Percentiles rank a stretch among this genome's conserved stretches.
Evolutionary conservation across 1,140 invertebrate genomes (phyloP).

Genomic region (Adelges cooleyi): DNA sequence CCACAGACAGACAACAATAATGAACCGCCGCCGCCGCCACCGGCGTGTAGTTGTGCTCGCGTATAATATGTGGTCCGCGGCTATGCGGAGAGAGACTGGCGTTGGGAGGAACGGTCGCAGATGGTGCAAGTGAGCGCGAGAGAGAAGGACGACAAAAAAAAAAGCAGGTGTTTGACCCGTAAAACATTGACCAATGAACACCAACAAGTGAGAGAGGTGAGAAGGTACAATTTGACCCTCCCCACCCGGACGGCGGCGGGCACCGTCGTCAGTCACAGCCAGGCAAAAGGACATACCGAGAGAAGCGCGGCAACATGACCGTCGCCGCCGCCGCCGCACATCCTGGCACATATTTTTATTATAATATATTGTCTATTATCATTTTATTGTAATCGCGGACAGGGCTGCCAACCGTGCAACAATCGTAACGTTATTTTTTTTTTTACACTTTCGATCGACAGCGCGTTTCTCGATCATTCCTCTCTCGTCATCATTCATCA

Average conservation of each 20-base stretch:
- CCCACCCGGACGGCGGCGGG: not conserved
- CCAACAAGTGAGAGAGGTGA: conserved; percentile 29
- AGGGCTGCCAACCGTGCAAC: no score
- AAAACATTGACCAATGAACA: conserved; percentile 29
- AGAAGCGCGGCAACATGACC: not conserved
- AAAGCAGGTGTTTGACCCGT: conserved; percentile 29
- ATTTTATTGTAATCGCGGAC: no score
- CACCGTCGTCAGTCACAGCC: no score
- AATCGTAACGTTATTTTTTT: no score
- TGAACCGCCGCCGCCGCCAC: not conserved
- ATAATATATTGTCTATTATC: no score
- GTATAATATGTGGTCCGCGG: conserved; percentile 18
- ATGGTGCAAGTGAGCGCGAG: not conserved
- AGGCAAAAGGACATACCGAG: no score
- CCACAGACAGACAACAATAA: not conserved
- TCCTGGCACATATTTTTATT: no score
- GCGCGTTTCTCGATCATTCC: no score
- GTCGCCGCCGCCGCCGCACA: not conserved
- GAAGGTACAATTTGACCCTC: conserved; percentile 27
- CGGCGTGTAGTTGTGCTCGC: not conserved
- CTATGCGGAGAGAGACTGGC: not conserved
- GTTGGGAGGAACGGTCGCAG: not conserved
- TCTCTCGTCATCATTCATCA: no score
- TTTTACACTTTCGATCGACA: no score
- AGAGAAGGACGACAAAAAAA: conserved; percentile 7